Evolutionary conservation across 2,797 vertebrate genomes (phyloP).

Genomic region (Hoplostethus mediterraneus): DNA sequence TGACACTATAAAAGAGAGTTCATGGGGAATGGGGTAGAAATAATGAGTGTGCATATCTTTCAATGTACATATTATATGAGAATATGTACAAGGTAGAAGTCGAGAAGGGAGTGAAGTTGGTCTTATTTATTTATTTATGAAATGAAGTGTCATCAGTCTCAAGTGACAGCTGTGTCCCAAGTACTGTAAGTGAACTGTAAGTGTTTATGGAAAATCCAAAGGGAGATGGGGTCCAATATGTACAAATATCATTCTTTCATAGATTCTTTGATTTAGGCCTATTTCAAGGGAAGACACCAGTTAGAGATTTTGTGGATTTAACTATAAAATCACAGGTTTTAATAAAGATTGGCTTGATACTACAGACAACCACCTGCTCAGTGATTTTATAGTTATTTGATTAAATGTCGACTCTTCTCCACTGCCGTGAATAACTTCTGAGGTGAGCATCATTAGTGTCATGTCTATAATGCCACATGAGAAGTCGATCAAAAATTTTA

Average conservation of each 20-base stretch:
- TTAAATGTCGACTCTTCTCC: constrained; percentile 20
- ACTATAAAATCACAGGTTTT: constrained; percentile 4
- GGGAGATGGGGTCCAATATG: constrained; percentile 17
- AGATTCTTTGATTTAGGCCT: constrained; percentile 6
- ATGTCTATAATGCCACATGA: constrained; percentile 21
- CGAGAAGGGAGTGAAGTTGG: constrained; percentile 55
- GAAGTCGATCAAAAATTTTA: constrained; percentile 30
- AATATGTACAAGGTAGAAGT: constrained; percentile 59
- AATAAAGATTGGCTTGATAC: not conserved
- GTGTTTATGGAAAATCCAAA: constrained; percentile 35
- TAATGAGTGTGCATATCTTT: constrained; percentile 50
- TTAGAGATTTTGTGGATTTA: constrained; percentile 12
- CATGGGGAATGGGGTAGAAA: constrained; percentile 21
- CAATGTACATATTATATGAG: constrained; percentile 68
- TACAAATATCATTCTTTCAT: constrained; percentile 19
- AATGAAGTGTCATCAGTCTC: constrained; percentile 51
- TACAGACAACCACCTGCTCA: constrained; percentile 19
- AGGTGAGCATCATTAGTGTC: constrained; percentile 30
- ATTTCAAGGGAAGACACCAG: constrained; percentile 11
- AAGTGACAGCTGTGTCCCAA: constrained; percentile 46
- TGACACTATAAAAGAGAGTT: constrained; percentile 14
- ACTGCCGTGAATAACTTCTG: constrained; percentile 28
- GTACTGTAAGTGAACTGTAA: constrained; percentile 32
- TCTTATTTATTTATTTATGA: constrained; percentile 84
- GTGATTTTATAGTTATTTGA: constrained; percentile 13